Conservation (phyloP, 1,140 invertebrate genomes). For the Scaptomyza hsui region DNA sequence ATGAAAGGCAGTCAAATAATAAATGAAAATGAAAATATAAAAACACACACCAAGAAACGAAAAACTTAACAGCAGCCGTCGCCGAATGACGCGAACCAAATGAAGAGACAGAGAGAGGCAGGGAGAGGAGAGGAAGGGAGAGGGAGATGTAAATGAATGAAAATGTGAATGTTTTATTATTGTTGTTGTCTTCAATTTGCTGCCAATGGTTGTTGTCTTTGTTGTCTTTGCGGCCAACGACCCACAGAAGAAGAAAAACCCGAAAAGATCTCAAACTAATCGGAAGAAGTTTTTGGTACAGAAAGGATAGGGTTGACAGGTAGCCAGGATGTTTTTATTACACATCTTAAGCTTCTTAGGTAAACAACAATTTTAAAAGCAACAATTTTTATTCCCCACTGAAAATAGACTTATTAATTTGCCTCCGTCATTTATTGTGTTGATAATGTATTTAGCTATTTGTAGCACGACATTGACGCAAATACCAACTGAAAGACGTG, state of each 20-base stretch:
- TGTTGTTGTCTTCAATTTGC: slow-evolving; percentile 46
- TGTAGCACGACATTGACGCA: slow-evolving; percentile 13
- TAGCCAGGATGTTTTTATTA: too few relatives aligned
- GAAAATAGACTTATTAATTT: slow-evolving; percentile 17
- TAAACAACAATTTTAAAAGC: too few relatives aligned
- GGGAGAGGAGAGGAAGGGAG: neutral
- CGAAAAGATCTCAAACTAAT: slow-evolving; percentile 25
- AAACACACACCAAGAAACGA: slow-evolving; percentile 37
- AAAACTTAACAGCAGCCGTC: slow-evolving; percentile 67
- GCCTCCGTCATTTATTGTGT: neutral
- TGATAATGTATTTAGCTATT: slow-evolving; percentile 1
- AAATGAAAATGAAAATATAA: slow-evolving; percentile 17
- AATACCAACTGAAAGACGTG: neutral
- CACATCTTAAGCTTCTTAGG: too few relatives aligned
- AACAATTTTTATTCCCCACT: neutral
- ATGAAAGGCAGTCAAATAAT: slow-evolving; percentile 75
- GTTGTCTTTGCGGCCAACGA: slow-evolving; percentile 25
- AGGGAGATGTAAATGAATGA: slow-evolving; percentile 25
- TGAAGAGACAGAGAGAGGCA: slow-evolving; percentile 3
- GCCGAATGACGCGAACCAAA: slow-evolving; percentile 33
- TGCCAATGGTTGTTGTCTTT: slow-evolving; percentile 40
- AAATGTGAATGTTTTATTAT: slow-evolving; percentile 28
- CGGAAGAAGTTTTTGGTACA: neutral
- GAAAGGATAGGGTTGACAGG: neutral
- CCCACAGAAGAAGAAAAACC: neutral